Percentiles rank a stretch among this genome's conserved stretches.
Conservation (phyloP, 2,113 vertebrate species). For the Lagopus leucura region DNA sequence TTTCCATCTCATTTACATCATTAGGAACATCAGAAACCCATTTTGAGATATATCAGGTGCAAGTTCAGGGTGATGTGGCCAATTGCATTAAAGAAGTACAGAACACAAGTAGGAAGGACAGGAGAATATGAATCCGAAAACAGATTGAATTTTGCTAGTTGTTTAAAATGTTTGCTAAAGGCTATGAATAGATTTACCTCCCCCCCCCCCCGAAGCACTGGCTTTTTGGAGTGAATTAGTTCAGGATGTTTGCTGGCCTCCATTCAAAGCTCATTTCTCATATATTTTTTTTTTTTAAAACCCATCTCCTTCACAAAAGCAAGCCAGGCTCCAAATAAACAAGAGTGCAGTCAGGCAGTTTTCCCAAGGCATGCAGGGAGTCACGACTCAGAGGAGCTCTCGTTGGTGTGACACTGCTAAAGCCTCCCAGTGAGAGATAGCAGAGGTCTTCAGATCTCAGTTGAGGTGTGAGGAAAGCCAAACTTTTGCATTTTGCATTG, state of each 20-base stretch:
- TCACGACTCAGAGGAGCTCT: fast-evolving
- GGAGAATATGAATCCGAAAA: neutral
- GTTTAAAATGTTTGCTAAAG: neutral
- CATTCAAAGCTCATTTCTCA: neutral
- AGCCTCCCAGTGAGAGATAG: fast-evolving
- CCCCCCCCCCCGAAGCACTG: neutral
- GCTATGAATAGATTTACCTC: fast-evolving
- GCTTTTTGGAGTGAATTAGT: neutral
- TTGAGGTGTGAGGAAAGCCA: neutral
- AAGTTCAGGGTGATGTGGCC: neutral
- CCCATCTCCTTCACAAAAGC: neutral
- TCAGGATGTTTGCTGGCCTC: neutral
- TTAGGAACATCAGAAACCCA: neutral
- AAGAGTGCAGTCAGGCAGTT: neutral
- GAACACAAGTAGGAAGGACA: neutral
- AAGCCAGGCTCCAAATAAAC: neutral
- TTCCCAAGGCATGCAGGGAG: neutral
- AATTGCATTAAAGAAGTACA: neutral
- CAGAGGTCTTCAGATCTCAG: neutral
- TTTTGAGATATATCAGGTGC: neutral
- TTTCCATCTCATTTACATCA: neutral
- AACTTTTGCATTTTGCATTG: neutral
- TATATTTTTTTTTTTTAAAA: neutral
- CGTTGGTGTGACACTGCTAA: neutral
- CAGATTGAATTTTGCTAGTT: neutral